Conservation (phyloP, 2,888 invertebrate species). For the Quadroppia sp. region DNA sequence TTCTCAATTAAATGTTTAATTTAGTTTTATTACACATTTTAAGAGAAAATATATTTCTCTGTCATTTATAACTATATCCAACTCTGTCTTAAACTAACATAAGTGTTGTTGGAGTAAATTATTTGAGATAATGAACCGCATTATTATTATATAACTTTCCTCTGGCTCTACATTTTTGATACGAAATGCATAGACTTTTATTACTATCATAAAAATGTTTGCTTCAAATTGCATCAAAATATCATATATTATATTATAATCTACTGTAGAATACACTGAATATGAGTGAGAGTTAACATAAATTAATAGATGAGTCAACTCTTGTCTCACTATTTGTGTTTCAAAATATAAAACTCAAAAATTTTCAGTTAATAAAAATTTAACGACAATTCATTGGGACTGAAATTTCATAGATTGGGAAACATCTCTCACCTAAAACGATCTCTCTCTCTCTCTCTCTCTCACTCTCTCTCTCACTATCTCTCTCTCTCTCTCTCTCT, state of each 20-base stretch:
- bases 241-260: not conserved
- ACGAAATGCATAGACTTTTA: not conserved
- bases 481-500: not conserved
- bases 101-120: not conserved
- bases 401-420: not conserved
- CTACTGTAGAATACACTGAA: not conserved
- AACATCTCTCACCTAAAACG: no score
- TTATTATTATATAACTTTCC: not conserved
- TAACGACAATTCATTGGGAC: not conserved
- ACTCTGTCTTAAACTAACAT: not conserved
- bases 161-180: not conserved
- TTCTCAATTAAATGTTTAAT: no score
- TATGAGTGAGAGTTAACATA: not conserved
- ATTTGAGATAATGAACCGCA: conserved; percentile 16
- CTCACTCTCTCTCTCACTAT: not conserved
- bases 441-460: no score
- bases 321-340: not conserved
- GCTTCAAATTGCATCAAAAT: not conserved
- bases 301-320: not conserved
- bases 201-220: conserved; percentile 3
- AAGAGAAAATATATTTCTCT: no score
- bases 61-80: no score
- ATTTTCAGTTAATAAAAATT: not conserved
- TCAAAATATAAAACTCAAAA: not conserved
- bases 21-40: no score